These are phyloP conservation scores for Autographa gamma DNA, from an alignment of 2,888 invertebrate species.

Conservation along the genomic window DNA sequence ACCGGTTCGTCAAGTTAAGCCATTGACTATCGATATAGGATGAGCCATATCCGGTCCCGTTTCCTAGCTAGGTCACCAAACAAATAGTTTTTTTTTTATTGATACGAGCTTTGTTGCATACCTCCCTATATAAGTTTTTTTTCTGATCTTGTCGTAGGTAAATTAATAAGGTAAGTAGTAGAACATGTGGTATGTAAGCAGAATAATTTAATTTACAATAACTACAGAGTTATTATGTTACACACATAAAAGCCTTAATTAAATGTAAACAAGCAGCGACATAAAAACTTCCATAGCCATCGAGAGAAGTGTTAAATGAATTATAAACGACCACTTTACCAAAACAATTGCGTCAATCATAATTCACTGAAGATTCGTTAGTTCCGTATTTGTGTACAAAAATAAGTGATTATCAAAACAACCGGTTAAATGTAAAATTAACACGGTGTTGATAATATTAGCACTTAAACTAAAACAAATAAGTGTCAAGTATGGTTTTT, in stretches of 20 bases:
- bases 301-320: conserved; percentile 18
- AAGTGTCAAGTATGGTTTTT: not conserved
- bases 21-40: not conserved
- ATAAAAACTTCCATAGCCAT: not conserved
- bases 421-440: conserved; percentile 19
- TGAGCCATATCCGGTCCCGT: not conserved
- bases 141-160: too few species aligned
- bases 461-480: conserved; percentile 24
- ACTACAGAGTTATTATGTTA: not conserved
- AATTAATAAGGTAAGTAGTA: too few species aligned
- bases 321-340: conserved; percentile 8
- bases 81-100: too few species aligned
- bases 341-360: conserved; percentile 27
- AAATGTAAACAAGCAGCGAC: not conserved
- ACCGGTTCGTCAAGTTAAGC: not conserved
- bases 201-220: too few species aligned
- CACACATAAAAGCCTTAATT: not conserved
- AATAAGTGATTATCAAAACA: conserved; percentile 18
- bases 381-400: conserved; percentile 40
- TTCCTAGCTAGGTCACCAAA: not conserved
- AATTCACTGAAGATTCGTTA: conserved; percentile 12
- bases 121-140: too few species aligned
- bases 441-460: conserved; percentile 26
- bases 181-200: not conserved
- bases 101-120: too few species aligned